These are phyloP conservation scores for Zaprionus gabonicus DNA, from an alignment of 1,140 invertebrate species.

Conservation along the genomic window DNA sequence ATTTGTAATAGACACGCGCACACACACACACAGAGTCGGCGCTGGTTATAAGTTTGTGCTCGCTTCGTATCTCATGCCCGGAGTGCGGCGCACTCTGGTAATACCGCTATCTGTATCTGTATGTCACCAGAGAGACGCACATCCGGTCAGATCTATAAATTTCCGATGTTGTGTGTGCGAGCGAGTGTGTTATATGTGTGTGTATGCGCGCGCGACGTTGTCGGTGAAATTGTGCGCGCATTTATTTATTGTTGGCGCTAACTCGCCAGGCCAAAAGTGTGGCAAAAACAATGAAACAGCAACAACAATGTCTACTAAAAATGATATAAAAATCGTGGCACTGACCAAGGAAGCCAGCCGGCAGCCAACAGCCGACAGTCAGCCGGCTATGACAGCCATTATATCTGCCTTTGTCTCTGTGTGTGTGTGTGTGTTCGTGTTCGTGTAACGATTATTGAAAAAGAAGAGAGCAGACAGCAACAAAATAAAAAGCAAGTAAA, in stretches of 20 bases:
- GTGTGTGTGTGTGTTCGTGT: conserved; percentile 20
- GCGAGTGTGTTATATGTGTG: conserved; percentile 7
- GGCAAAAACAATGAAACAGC: conserved; percentile 59
- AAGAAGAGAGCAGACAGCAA: conserved; percentile 8
- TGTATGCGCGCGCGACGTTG: conserved; percentile 27
- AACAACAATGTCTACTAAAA: conserved; percentile 51
- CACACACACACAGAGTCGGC: conserved; percentile 25
- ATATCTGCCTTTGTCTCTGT: conserved; percentile 27
- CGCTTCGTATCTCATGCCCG: conserved; percentile 45
- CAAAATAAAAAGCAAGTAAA: conserved; percentile 2
- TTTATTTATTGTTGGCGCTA: conserved; percentile 81
- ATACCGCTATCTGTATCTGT: conserved; percentile 43
- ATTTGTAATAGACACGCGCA: conserved; percentile 75
- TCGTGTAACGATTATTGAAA: conserved; percentile 33
- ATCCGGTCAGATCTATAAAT: conserved; percentile 81
- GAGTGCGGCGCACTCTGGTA: conserved; percentile 31
- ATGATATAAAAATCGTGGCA: conserved; percentile 75
- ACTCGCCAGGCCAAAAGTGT: conserved; percentile 73
- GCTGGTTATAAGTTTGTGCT: conserved; percentile 42
- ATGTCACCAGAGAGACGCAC: conserved; percentile 79
- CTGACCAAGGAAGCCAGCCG: conserved; percentile 20
- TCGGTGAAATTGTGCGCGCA: conserved; percentile 63
- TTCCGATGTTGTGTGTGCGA: conserved; percentile 45
- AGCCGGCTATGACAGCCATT: conserved; percentile 56
- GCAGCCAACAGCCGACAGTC: neutral